These are phyloP conservation scores for Melipona beecheii DNA, from an alignment of 2,888 invertebrate genomes.

Conservation along the genomic window DNA sequence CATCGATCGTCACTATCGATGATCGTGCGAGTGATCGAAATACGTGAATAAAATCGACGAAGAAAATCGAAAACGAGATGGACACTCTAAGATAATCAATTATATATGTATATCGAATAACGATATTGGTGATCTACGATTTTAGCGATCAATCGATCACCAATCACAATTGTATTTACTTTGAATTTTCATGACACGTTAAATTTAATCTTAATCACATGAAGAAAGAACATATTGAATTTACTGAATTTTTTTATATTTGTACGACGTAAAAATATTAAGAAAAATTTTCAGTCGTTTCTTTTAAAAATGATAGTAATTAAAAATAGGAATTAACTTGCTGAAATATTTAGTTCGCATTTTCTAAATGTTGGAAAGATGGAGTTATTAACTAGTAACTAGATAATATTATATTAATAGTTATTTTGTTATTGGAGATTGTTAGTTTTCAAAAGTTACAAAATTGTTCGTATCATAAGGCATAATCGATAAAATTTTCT, in stretches of 20 bases:
- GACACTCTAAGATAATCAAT: neutral
- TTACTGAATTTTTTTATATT: neutral
- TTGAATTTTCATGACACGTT: neutral
- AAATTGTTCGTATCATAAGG: neutral
- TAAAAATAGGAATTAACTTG: neutral
- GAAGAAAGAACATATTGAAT: neutral
- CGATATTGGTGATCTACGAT: neutral
- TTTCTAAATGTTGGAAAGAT: neutral
- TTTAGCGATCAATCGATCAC: conserved; percentile 19
- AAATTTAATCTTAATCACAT: neutral
- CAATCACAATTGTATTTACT: neutral
- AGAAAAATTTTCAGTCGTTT: neutral
- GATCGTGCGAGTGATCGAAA: conserved; percentile 67
- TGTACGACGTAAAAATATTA: neutral
- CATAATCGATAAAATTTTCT: neutral
- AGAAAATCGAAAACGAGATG: conserved; percentile 4
- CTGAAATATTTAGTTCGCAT: neutral
- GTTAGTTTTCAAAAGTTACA: neutral
- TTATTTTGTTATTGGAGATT: neutral
- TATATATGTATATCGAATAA: neutral
- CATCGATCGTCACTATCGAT: conserved; percentile 82
- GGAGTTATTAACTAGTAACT: neutral
- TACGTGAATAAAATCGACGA: conserved; percentile 23
- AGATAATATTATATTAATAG: neutral
- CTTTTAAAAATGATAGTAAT: no score